Evolutionary conservation across 1,140 invertebrate species (phyloP), one percentile per base, ranked within the genome.

Genomic region (Lepidostoma basale): DNA sequence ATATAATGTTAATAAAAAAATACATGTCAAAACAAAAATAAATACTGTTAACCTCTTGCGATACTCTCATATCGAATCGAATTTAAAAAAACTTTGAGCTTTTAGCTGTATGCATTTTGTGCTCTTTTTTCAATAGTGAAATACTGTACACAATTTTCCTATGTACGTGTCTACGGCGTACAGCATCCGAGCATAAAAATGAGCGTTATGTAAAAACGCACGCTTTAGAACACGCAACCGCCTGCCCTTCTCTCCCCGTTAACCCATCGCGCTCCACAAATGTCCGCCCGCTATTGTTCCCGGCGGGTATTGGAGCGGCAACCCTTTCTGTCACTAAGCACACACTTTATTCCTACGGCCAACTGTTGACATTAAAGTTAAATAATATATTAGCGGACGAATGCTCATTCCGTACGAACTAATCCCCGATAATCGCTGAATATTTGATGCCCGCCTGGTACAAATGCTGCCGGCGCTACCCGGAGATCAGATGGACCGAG

Each of bases 341-440:
- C 60, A 68, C 69, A 60, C 69, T 71, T 67, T 67, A 62, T 65
- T 62, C 69, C 62, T 39, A 33, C 56, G 56, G 54, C 69, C 69
- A 71, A 71, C 69, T 71, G 69, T 71, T 71, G 69, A 71, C 69
- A 68, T 71, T 71, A 54, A 42, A 63, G 68, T 58, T 69, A 65
- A 69, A 70, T 70, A 66, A 70, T 66, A 62, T 56, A 69, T 62
- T 45, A 66, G 67, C 47, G 39, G 59, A 30, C 59, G 62, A 65
- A 26, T 65, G 62, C 62, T 65, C 62, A 65, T 65, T 65, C 47
- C 62, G 33, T 22, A 12, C 16, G 44, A 56, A 39, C 42, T 65
- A 65, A 65, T 65, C 62, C 62, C 22, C 28, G 47, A 56, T 65
- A 47, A 65, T 65, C 45, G 62, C 30, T 60, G 33, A 33, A 65